These are phyloP conservation scores for Ctenosaura bakeri DNA, from an alignment of 2,797 vertebrate genomes.

Conservation along the genomic window DNA sequence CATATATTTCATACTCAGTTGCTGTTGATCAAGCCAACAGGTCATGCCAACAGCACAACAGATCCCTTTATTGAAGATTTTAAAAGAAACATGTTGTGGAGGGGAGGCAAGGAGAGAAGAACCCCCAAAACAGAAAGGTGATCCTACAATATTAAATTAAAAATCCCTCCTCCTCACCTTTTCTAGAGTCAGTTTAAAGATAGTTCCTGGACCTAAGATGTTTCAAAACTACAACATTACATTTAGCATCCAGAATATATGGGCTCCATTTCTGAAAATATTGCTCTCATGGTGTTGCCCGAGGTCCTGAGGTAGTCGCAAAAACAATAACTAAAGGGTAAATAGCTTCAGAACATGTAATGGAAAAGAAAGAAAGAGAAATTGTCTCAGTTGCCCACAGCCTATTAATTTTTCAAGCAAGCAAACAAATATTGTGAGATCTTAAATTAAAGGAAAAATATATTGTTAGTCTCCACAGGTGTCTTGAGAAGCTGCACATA, in stretches of 20 bases:
- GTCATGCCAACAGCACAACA: background rate
- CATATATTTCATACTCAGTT: background rate
- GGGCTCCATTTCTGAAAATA: background rate
- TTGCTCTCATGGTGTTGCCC: background rate
- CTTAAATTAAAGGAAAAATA: slow-evolving; percentile 19
- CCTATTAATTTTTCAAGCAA: slow-evolving; percentile 23
- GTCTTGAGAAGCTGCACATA: background rate
- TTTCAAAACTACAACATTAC: background rate
- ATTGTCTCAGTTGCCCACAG: background rate
- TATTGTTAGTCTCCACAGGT: slow-evolving; percentile 10
- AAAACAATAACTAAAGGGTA: slow-evolving; percentile 1
- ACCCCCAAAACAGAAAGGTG: background rate
- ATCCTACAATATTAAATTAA: background rate
- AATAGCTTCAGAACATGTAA: slow-evolving; percentile 17
- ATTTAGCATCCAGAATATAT: background rate
- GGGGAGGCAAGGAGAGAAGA: too few species aligned
- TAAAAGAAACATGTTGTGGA: too few species aligned
- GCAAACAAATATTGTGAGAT: background rate
- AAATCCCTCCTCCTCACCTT: background rate
- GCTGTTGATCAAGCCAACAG: background rate
- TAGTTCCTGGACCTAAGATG: background rate
- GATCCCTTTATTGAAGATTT: background rate
- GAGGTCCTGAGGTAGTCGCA: background rate
- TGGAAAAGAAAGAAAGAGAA: background rate
- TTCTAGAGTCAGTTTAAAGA: background rate